These are phyloP conservation scores for Proisotoma minuta DNA, from an alignment of 2,888 invertebrate species.

Conservation along the genomic window DNA sequence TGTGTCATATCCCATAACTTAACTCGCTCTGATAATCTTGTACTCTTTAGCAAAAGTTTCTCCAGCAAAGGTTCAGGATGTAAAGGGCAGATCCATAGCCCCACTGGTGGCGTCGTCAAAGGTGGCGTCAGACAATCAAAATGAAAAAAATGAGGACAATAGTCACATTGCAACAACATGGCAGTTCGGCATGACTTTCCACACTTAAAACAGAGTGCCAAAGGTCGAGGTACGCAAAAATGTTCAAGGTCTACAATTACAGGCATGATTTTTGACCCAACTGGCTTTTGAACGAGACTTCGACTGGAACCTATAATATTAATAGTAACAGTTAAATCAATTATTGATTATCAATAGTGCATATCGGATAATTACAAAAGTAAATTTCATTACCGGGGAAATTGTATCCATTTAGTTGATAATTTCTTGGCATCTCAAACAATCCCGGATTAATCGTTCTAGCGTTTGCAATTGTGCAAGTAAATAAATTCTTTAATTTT, in stretches of 20 bases:
- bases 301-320: conserved; percentile 26
- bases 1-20: conserved; percentile 81
- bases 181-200: conserved; percentile 67
- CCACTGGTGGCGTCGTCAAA: conserved; percentile 76
- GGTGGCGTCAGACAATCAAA: conserved; percentile 93
- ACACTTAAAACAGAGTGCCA: conserved; percentile 79
- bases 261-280: conserved; percentile 12
- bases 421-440: conserved; percentile 77
- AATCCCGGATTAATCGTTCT: conserved; percentile 81
- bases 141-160: conserved; percentile 83
- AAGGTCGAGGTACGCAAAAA: conserved; percentile 74
- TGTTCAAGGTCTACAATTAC: conserved; percentile 56
- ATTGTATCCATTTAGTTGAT: conserved; percentile 59
- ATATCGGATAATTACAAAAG: not conserved
- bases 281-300: conserved; percentile 15
- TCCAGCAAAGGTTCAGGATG: conserved; percentile 88
- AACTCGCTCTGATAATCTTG: conserved; percentile 80
- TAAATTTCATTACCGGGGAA: conserved; percentile 64
- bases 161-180: conserved; percentile 87
- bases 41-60: conserved; percentile 70
- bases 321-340: not conserved
- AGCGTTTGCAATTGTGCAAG: conserved; percentile 63
- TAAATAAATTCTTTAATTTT: not conserved
- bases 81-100: conserved; percentile 96
- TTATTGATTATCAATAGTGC: not conserved